Base-by-base conservation (phyloP, 2,113 vertebrate species). In the Lampris incognitus region DNA sequence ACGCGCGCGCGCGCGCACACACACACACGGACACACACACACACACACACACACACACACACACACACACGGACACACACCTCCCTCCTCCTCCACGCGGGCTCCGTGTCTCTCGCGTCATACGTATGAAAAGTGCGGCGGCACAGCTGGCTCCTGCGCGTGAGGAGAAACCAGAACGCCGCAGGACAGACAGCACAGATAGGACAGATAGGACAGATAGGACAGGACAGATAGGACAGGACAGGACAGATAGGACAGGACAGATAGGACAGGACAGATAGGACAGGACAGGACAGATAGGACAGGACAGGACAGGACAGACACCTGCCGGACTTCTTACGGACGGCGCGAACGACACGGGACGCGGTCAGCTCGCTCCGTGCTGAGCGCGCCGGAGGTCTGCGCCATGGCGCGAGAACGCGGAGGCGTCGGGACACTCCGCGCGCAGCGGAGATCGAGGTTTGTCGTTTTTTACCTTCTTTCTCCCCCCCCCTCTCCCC, bases 371-470 rank as follows among this genome's bases (percentile, higher is more conserved):
- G 56, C 51, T 64, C 58, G 5, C 41, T 57, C 37, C 38, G 62
- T 58, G 52, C 69, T 24, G 24, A 24, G 24, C 24, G 24, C 24
- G 24, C 65, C 40, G 38, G 72, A 49, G 46, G 59, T 2, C 50
- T 78, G 77, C 36, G 72, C 79, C 36, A 91, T 90, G 90, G 88
- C 82, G 55, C 64, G 69, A 60, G 67, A 66, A 4, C 76, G 69
- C 78, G 67, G 68, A 57, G 51, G 68, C 57, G 59, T 78, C 36
- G 64, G 82, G 69, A 84, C 66, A 78, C 61, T 54, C 52, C 38
- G 5, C 54, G 83, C 70, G 74, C 70, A 67, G 9, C 74, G 86
- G 85, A 76, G 56, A 76, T 11, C 74, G 8, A 91, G 91, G 91
- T 92, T 71, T 69, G 90, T n/a, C 39, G 41, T 55, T 69, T 74